These are phyloP conservation scores for Cygnus olor DNA, from an alignment of 2,797 vertebrate genomes.

Conservation along the genomic window DNA sequence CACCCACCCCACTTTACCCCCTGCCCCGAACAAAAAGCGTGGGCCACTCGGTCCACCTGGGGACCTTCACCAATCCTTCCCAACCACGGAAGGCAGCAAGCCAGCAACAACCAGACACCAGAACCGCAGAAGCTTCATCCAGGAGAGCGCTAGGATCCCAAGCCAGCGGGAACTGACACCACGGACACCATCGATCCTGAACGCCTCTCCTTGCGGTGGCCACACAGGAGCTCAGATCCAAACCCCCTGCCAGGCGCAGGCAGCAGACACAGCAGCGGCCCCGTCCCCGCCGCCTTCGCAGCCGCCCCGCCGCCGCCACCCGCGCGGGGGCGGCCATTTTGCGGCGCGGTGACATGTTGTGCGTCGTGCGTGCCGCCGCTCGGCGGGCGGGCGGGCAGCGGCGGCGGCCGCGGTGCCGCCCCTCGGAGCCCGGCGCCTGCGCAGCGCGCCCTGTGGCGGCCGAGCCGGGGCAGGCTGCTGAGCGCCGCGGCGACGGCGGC, in stretches of 20 bases:
- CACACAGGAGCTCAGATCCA: fast-evolving
- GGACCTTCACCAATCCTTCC: not conserved
- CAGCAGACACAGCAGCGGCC: no score
- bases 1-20: not conserved
- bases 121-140: not conserved
- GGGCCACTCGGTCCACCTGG: not conserved
- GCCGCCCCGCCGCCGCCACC: fast-evolving
- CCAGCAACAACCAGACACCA: not conserved
- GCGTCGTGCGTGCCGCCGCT: conserved; percentile 23
- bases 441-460: conserved; percentile 15
- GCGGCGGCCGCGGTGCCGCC: not conserved
- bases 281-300: not conserved
- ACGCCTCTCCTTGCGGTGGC: fast-evolving
- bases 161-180: fast-evolving
- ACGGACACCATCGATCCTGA: fast-evolving
- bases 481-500: conserved; percentile 34
- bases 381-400: not conserved
- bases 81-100: not conserved
- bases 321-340: not conserved
- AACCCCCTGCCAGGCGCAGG: fast-evolving
- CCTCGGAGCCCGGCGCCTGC: conserved; percentile 23
- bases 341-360: not conserved
- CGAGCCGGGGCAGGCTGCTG: conserved; percentile 43
- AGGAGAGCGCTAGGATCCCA: not conserved
- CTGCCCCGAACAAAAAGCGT: not conserved